A percentile compares a stretch with the other conserved stretches of the same genome.
Conservation (phyloP, 2,113 vertebrate genomes). For the Oophaga pumilio region DNA sequence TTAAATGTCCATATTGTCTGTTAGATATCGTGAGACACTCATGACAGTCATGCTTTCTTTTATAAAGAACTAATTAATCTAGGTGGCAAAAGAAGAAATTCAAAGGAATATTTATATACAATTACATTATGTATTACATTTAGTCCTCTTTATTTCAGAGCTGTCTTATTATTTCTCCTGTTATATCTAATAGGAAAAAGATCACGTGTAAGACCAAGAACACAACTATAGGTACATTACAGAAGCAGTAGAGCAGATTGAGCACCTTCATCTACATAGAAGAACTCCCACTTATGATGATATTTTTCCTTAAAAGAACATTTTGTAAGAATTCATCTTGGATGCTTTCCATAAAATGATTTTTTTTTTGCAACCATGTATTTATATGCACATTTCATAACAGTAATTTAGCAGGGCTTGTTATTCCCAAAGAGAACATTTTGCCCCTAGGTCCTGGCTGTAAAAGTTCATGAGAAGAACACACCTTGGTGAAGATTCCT, state of each 20-base stretch:
- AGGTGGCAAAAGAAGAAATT: too few relatives aligned
- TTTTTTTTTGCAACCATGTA: constrained; percentile 31
- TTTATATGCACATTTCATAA: constrained; percentile 39
- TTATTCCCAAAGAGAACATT: constrained; percentile 39
- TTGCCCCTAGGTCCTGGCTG: constrained; percentile 36
- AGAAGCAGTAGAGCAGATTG: neutral
- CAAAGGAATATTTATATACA: too few relatives aligned
- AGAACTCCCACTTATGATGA: constrained; percentile 18
- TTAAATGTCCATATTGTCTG: neutral
- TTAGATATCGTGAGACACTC: too few relatives aligned
- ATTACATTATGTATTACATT: too few relatives aligned
- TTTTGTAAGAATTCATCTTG: constrained; percentile 48
- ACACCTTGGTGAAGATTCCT: constrained; percentile 41
- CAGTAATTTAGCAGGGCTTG: constrained; percentile 10
- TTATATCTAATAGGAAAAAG: neutral
- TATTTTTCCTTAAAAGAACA: constrained; percentile 54
- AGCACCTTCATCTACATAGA: neutral
- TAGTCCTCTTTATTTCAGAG: too few relatives aligned
- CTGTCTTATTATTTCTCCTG: too few relatives aligned
- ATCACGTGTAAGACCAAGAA: too few relatives aligned
- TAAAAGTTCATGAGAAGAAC: constrained; percentile 52
- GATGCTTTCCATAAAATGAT: constrained; percentile 17
- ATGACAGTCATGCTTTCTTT: too few relatives aligned
- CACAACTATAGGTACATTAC: too few relatives aligned
- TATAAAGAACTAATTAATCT: too few relatives aligned